Percentiles rank a stretch among this genome's conserved stretches.
phyloP scores from a whole-genome alignment of 2,888 invertebrate genomes.

The Cacoxenus indagator region DNA sequence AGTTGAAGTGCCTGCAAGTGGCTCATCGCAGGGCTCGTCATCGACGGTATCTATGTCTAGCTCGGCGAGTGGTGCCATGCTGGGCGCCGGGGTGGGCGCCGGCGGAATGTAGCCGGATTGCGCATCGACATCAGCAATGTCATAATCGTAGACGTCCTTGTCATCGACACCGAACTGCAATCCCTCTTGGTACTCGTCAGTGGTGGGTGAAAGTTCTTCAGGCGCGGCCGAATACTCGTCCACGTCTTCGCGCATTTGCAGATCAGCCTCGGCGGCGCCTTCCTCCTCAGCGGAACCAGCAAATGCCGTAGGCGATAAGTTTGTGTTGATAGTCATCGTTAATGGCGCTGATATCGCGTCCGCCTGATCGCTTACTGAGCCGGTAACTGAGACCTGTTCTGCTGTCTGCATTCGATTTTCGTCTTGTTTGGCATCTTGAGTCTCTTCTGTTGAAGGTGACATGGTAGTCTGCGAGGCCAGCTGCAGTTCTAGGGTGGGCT shows the following conservation, averaged over 20 bases:
- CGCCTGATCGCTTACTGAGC: background rate
- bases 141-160: conserved; percentile 60
- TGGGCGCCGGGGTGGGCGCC: conserved; percentile 68
- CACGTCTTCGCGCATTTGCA: conserved; percentile 7
- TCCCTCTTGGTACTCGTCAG: conserved; percentile 69
- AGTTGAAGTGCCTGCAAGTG: conserved; percentile 9
- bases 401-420: background rate
- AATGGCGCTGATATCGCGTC: background rate
- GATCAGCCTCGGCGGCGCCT: conserved; percentile 2
- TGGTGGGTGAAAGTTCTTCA: conserved; percentile 68
- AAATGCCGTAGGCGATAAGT: conserved; percentile 15
- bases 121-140: conserved; percentile 59
- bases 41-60: conserved; percentile 80
- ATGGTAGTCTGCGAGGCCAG: conserved; percentile 27
- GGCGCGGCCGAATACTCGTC: conserved; percentile 36
- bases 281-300: background rate
- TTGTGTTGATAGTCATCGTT: conserved; percentile 28
- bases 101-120: conserved; percentile 65
- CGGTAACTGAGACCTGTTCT: background rate
- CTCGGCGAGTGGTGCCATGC: conserved; percentile 78
- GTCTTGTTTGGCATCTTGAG: background rate
- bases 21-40: conserved; percentile 72
- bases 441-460: background rate
- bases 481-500: conserved; percentile 54
- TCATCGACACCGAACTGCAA: conserved; percentile 58